Base-by-base conservation (phyloP, 2,888 invertebrate genomes). In the Tipula vernalis region DNA sequence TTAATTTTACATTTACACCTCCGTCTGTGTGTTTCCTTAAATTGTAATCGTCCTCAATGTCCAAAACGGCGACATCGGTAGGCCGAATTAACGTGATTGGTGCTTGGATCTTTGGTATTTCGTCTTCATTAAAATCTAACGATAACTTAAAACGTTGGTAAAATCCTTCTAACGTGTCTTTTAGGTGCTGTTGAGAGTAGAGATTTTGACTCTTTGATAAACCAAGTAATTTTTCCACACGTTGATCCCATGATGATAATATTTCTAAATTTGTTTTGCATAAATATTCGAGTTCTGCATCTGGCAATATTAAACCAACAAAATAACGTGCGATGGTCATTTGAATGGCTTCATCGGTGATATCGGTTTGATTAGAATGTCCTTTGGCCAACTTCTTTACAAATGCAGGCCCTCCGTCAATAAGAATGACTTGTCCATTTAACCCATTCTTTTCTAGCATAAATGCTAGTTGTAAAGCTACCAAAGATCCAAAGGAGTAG, bases 401-500 rank as follows among this genome's bases (percentile, higher is more conserved):
- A 89, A 95, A 94, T 44, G 94, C 93, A 0, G 96, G 96, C 0
- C 96, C 93, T 12, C 98, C 98, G 90, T 98, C 98, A 86, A 99
- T 92, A 13, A 97, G 93, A 89, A 95, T 92, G 1, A 96, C 89
- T 57, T 93, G 92, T 3, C 96, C 96, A 13, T 90, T 91, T 86
- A 92, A 92, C 88, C 95, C 96, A 89, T 93, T 92, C 5, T 91
- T 91, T 91, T 97, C 97, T 51, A 98, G 92, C 89, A 94, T 93
- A 8, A 94, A 91, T 3, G 95, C 95, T 87, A 98, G 91, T 90
- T 98, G 96, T 87, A 98, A 91, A 0, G 96, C 95, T 18, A 98
- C 92, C 36, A 95, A 91, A 0, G 95, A 92, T 84, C 99, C 99
- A 90, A 95, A 98, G 13, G 98, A 99, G 92, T 99, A 98, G 0